These are phyloP conservation scores for Eriosoma lanigerum DNA, from an alignment of 1,140 invertebrate genomes.

Conservation along the genomic window DNA sequence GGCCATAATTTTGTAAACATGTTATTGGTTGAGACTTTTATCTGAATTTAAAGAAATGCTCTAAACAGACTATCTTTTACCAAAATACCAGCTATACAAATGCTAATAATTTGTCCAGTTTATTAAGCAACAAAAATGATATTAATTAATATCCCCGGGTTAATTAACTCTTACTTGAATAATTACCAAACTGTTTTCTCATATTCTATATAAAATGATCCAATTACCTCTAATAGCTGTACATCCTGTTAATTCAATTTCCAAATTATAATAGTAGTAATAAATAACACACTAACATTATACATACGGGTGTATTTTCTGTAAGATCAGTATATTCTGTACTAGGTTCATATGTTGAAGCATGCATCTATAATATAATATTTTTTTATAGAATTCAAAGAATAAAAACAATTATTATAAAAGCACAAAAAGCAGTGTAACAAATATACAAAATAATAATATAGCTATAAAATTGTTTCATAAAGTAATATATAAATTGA, in stretches of 20 bases:
- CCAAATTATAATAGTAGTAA: slow-evolving; percentile 10
- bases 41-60: no score
- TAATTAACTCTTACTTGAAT: slow-evolving; percentile 46
- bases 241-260: slow-evolving; percentile 41
- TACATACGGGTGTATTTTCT: slow-evolving; percentile 48
- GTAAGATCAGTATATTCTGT: not conserved
- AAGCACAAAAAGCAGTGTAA: no score
- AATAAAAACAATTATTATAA: no score
- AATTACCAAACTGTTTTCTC: slow-evolving; percentile 19
- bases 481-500: no score
- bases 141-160: not conserved
- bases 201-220: slow-evolving; percentile 17
- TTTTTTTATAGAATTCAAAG: no score
- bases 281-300: not conserved
- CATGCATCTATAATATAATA: slow-evolving; percentile 45
- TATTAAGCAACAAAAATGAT: not conserved
- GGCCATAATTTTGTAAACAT: no score
- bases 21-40: no score
- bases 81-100: not conserved
- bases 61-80: no score
- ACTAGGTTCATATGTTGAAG: not conserved
- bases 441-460: no score
- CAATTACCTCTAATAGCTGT: slow-evolving; percentile 45
- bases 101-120: not conserved
- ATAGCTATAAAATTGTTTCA: no score